Percentiles rank a stretch among this genome's conserved stretches.
phyloP scores from a whole-genome alignment of 2,888 invertebrate species.

The Pseudococcus longispinus region DNA sequence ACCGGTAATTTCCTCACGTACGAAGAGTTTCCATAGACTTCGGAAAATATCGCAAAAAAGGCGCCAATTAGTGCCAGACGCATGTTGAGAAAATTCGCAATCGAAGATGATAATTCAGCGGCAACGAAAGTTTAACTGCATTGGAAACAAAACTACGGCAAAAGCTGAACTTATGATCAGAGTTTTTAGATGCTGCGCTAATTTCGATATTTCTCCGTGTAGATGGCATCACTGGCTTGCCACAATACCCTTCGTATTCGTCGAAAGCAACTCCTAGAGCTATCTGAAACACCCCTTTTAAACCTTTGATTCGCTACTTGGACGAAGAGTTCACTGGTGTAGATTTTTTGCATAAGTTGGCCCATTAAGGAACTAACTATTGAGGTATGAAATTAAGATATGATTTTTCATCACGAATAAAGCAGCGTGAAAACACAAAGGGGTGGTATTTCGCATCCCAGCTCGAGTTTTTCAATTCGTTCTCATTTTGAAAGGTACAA shows the following conservation, averaged over 20 bases:
- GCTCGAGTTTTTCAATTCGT: background rate
- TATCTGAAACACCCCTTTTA: background rate
- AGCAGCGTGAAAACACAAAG: background rate
- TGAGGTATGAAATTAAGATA: background rate
- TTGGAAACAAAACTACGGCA: conserved; percentile 21
- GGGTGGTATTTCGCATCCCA: background rate
- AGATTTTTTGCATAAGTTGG: background rate
- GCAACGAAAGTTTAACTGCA: conserved; percentile 47
- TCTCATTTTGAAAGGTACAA: background rate
- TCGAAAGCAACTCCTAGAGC: background rate
- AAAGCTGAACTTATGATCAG: conserved; percentile 18
- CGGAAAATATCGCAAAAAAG: conserved; percentile 53
- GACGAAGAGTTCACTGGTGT: conserved; percentile 13
- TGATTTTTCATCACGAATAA: no score
- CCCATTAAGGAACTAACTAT: background rate
- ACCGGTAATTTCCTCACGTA: conserved; percentile 40
- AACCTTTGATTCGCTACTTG: background rate
- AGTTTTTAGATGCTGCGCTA: background rate
- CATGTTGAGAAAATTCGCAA: conserved; percentile 39
- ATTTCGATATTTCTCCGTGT: background rate
- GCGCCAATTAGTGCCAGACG: conserved; percentile 44
- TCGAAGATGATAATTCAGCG: conserved; percentile 47
- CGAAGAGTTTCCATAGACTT: conserved; percentile 23
- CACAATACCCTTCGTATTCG: background rate
- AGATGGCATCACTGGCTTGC: conserved; percentile 21